Base-by-base conservation (phyloP, 2,888 invertebrate species). In the Endotricha flammealis region DNA sequence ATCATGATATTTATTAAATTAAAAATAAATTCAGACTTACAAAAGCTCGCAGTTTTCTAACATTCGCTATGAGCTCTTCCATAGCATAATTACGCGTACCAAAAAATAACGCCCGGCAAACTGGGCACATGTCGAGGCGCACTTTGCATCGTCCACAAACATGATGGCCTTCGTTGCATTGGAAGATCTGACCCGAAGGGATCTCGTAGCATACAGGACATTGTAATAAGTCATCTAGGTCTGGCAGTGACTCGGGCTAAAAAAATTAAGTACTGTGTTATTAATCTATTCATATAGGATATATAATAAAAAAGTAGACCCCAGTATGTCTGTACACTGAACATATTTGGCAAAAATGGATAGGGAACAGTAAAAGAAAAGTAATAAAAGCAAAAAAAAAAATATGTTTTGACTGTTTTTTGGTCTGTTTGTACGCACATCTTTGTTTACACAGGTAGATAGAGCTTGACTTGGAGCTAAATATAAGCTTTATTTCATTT, bases 131-230 rank as follows among this genome's bases (percentile, higher is more conserved):
- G 16, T 66, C 60, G 12, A 89, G 64, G 35, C 86, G 81, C 27
- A 57, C 49, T 48, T 79, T 87, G 57, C 90, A 90, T 1, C 64
- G 55, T 2, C 73, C 74, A 43, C 90, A 90, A 0, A 90, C 81
- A 61, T 89, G 88, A 51, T 90, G 90, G 0, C 90, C 90, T 43
- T 87, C 81, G 48, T 75, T 66, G 50, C 90, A 90, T 53, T 88
- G 87, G 42, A 83, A 77, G 39, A 89, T 86, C 41, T 79, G 78
- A 1, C 77, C 80, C 1, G 68, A 44, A 7, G 88, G 82, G 36
- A 83, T 77, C 47, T 88, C 88, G 50, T 87, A 87, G 59, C 90
- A 90, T n/a, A 90, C 83, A 12, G 88, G 89, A 56, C 90, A 90
- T 61, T 88, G 87, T 3, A 90, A 59, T 32, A 89, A 50, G 37